Conservation (phyloP, 2,113 vertebrate species). For the Stegostoma tigrinum region DNA sequence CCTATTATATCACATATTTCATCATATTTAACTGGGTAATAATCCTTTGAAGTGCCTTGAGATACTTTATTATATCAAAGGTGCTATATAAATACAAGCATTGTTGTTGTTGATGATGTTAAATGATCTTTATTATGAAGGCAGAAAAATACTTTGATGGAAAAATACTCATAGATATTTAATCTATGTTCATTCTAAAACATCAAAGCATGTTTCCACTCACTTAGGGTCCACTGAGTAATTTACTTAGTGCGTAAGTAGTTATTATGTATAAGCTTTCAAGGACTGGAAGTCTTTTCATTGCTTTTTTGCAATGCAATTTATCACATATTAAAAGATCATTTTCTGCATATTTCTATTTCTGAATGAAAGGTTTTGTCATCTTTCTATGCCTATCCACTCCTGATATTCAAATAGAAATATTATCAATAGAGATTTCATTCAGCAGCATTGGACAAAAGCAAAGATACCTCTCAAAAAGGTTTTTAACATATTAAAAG, state of each 20-base stretch:
- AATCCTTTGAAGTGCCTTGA: too few relatives aligned
- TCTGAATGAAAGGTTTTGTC: slow-evolving; percentile 36
- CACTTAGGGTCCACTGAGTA: slow-evolving; percentile 23
- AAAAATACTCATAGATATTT: not conserved
- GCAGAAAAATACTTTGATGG: not conserved
- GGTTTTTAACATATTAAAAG: slow-evolving; percentile 36
- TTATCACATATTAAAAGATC: slow-evolving; percentile 36
- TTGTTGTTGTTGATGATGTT: not conserved
- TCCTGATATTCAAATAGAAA: slow-evolving; percentile 37
- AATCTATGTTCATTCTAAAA: not conserved
- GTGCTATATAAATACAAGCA: not conserved
- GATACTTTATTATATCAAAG: too few relatives aligned
- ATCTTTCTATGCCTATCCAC: slow-evolving; percentile 26
- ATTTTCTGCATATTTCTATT: slow-evolving; percentile 38
- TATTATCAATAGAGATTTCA: slow-evolving; percentile 38
- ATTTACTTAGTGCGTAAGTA: not conserved
- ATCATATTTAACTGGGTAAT: too few relatives aligned
- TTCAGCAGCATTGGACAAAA: slow-evolving; percentile 30
- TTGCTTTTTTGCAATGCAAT: slow-evolving; percentile 35
- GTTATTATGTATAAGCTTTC: slow-evolving; percentile 28
- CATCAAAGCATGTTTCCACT: slow-evolving; percentile 7
- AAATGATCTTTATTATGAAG: not conserved
- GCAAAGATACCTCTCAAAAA: slow-evolving; percentile 33
- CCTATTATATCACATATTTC: not conserved
- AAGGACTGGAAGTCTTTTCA: slow-evolving; percentile 21